Base-by-base conservation (phyloP, 2,797 vertebrate genomes). In the Xerus rutilus region DNA sequence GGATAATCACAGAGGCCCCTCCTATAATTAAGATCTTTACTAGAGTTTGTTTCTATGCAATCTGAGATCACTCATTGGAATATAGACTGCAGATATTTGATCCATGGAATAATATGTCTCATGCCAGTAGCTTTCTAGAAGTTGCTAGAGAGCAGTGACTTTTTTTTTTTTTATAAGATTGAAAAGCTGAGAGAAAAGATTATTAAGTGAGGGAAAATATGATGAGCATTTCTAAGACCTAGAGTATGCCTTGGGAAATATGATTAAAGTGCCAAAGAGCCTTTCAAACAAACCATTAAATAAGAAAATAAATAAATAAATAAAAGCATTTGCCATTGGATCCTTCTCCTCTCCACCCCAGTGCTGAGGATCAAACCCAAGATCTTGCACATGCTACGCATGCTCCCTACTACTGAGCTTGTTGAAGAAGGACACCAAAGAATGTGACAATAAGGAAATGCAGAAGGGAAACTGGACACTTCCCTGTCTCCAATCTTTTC, bases 201-300 rank as follows among this genome's bases (percentile, higher is more conserved):
- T n/a, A 89, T n/a, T 90, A 94, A 85, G 47, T 93, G 32, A 47
- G 54, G 28, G n/a, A 73, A 94, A 78, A 67, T 47, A 93, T 84
- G 3, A 78, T 45, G 86, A 93, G 23, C 28, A 88, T 85, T 72
- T 39, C 35, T 86, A 77, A 77, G 52, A 82, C 32, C 70, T 59
- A 64, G 52, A 72, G 23, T 73, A 73, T 43, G 14, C 20, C 77
- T 85, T 5, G 52, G 52, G 15, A 89, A 83, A 65, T 43, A 25
- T 76, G 21, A 86, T 89, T n/a, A 86, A 84, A 91, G 1, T 67
- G 32, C 28, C n/a, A 32, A 57, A 64, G 57, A 5, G 6, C 25
- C 32, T 95, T 96, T 87, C 47, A 73, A 72, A 90, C 47, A 45
- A 83, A 70, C 5, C 28, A 18, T 47, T 84, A 49, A 59, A 65